Conservation (phyloP, 2,797 vertebrate genomes). For the Ceryle rudis region DNA sequence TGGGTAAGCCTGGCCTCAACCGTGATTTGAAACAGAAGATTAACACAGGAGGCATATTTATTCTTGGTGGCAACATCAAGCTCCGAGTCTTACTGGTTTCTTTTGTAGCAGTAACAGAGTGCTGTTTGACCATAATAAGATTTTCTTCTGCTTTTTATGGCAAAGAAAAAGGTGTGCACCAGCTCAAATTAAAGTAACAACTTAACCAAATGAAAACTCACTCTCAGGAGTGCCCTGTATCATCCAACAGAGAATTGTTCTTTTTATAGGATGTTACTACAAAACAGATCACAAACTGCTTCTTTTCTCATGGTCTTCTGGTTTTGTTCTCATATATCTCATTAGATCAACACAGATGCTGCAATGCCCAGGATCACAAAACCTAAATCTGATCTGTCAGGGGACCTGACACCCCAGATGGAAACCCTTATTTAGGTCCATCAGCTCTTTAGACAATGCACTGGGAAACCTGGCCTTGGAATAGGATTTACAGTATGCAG, state of each 20-base stretch:
- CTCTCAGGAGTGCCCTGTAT: neutral
- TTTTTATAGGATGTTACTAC: neutral
- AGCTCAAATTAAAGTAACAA: neutral
- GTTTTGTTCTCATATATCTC: neutral
- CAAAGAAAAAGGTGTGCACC: neutral
- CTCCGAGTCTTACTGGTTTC: neutral
- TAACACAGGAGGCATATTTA: neutral
- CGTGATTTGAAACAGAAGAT: neutral
- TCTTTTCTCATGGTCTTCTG: neutral
- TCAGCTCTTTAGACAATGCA: neutral
- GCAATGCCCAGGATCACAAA: neutral
- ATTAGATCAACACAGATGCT: neutral
- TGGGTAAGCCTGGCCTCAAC: neutral
- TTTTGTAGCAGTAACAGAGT: neutral
- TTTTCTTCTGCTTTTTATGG: constrained; percentile 21
- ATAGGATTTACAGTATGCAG: neutral
- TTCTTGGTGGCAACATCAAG: neutral
- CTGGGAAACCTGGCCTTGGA: neutral
- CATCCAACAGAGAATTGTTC: neutral
- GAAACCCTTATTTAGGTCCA: neutral
- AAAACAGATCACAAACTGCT: neutral
- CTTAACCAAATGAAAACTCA: neutral
- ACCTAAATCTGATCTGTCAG: neutral
- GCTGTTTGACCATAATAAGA: neutral
- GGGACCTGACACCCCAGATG: neutral